phyloP scores from a whole-genome alignment of 2,797 vertebrate genomes.

The Clarias platycephalus region DNA sequence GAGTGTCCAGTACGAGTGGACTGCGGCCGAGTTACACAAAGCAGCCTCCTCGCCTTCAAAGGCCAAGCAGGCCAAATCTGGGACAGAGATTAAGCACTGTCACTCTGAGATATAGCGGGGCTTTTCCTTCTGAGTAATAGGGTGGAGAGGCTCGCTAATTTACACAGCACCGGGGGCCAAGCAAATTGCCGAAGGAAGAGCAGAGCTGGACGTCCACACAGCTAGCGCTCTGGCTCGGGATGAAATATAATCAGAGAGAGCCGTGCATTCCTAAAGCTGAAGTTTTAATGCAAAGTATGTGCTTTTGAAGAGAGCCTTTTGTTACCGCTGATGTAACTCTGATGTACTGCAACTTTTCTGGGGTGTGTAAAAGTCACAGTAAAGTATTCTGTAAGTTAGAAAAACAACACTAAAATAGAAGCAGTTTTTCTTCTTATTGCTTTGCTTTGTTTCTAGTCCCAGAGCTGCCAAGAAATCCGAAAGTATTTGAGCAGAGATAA shows the following conservation, averaged over 20 bases:
- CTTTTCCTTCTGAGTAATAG: conserved; percentile 63
- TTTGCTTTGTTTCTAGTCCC: conserved; percentile 52
- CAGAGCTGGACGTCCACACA: conserved; percentile 38
- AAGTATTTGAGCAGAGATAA: conserved; percentile 72
- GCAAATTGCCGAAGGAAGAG: conserved; percentile 55
- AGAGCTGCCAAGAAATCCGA: conserved; percentile 66
- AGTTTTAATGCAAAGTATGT: conserved; percentile 39
- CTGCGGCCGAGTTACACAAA: conserved; percentile 56
- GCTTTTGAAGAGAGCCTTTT: conserved; percentile 30
- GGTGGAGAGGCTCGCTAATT: conserved; percentile 58
- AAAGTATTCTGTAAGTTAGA: conserved; percentile 24
- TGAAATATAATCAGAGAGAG: conserved; percentile 53
- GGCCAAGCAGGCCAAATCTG: conserved; percentile 54
- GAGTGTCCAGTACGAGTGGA: conserved; percentile 48
- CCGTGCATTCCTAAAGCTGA: conserved; percentile 37
- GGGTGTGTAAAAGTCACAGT: not conserved
- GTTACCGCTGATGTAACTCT: conserved; percentile 9
- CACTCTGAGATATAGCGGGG: conserved; percentile 61
- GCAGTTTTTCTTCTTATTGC: not conserved
- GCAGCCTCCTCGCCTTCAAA: conserved; percentile 60
- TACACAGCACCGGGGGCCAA: conserved; percentile 57
- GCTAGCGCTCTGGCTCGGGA: conserved; percentile 41
- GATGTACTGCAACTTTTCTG: conserved; percentile 3
- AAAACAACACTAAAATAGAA: conserved; percentile 24
- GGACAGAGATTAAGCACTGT: conserved; percentile 61